Evolutionary conservation across 2,888 invertebrate species (phyloP).

Genomic region (Torymus texanus): DNA sequence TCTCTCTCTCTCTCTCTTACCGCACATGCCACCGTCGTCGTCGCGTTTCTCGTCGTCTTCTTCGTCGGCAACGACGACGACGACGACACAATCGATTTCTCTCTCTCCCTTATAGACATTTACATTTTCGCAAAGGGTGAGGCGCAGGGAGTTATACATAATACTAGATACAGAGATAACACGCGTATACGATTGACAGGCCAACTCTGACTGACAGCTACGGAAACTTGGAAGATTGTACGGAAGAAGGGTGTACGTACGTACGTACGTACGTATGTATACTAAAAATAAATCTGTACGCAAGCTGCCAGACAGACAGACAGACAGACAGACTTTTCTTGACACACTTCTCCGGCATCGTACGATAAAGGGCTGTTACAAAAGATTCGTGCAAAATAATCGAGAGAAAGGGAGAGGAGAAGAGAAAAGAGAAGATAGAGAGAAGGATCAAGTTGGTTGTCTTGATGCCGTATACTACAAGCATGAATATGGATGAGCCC

Average conservation of each 20-base stretch:
- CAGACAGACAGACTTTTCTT: slow-evolving; percentile 26
- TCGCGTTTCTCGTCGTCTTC: too few relatives aligned
- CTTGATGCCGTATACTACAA: too few relatives aligned
- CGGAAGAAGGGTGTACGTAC: not conserved
- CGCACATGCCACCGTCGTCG: too few relatives aligned
- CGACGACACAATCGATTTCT: too few relatives aligned
- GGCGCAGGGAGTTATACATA: too few relatives aligned
- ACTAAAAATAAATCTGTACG: slow-evolving; percentile 9
- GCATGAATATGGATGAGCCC: slow-evolving; percentile 47
- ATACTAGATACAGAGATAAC: too few relatives aligned
- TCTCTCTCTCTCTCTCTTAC: too few relatives aligned
- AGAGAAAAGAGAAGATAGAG: not conserved
- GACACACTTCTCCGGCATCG: slow-evolving; percentile 46
- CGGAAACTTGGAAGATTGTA: too few relatives aligned
- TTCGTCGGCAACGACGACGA: too few relatives aligned
- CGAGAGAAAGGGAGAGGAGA: not conserved
- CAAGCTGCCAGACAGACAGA: too few relatives aligned
- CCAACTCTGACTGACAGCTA: too few relatives aligned
- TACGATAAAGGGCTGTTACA: not conserved
- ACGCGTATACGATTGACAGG: too few relatives aligned
- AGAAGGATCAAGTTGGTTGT: not conserved
- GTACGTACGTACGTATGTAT: not conserved
- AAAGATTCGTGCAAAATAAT: not conserved
- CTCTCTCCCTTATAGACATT: not conserved
- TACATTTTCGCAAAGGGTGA: not conserved